Conservation (phyloP, 2,797 vertebrate species). For the Coreius guichenoti region DNA sequence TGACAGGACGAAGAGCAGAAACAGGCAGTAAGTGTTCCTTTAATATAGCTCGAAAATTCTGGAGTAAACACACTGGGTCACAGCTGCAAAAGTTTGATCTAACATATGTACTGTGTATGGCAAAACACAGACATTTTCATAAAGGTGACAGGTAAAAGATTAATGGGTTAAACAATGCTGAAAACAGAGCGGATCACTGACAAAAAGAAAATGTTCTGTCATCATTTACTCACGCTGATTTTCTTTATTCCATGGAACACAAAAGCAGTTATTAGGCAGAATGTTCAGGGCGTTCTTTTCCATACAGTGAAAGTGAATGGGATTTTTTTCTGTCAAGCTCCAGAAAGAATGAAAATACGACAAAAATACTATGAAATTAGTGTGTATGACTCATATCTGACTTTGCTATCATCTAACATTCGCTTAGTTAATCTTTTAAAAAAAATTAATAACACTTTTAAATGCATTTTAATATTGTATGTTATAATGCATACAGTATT, state of each 20-base stretch:
- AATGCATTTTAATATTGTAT: not conserved
- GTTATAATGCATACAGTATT: not conserved
- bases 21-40: slow-evolving; percentile 92
- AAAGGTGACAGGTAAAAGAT: not conserved
- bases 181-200: not conserved
- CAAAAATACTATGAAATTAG: not conserved
- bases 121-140: not conserved
- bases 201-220: not conserved
- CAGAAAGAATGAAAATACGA: not conserved
- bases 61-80: slow-evolving; percentile 9
- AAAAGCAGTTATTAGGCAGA: not conserved
- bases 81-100: slow-evolving; percentile 9
- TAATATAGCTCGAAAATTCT: slow-evolving; percentile 51
- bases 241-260: not conserved
- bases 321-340: not conserved
- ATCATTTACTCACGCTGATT: not conserved
- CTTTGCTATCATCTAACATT: not conserved
- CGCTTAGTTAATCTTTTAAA: not conserved
- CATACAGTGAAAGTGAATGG: not conserved
- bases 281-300: not conserved
- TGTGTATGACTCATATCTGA: not conserved
- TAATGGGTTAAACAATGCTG: not conserved
- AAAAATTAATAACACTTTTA: not conserved
- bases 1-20: slow-evolving; percentile 97
- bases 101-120: not conserved